Percentiles rank a stretch among this genome's conserved stretches.
These are phyloP conservation scores for Geococcyx californianus DNA, from an alignment of 2,113 vertebrate species.

Conservation along the genomic window DNA sequence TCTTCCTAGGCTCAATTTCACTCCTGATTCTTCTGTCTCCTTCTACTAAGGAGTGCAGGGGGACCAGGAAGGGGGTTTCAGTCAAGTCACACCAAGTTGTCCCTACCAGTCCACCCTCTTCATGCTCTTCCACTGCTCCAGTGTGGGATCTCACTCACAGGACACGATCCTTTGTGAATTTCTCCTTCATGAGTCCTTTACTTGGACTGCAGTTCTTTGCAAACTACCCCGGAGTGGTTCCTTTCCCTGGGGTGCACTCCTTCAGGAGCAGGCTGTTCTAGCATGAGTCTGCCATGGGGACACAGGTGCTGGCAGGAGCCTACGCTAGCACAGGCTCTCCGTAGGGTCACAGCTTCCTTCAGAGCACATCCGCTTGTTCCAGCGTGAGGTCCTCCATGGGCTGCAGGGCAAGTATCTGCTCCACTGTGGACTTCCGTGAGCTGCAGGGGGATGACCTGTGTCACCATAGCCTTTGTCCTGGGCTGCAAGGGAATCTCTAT, in stretches of 20 bases:
- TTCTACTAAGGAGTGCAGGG: fast-evolving
- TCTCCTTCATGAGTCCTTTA: neutral
- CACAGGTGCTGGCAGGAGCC: neutral
- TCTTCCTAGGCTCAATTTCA: neutral
- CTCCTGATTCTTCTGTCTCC: neutral
- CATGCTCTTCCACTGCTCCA: neutral
- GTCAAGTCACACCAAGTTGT: neutral
- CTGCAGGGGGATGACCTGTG: neutral
- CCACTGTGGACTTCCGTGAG: fast-evolving
- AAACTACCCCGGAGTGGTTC: neutral
- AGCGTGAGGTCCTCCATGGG: fast-evolving
- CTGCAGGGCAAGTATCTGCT: neutral
- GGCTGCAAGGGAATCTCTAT: neutral
- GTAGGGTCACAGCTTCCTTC: neutral
- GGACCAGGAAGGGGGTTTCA: fast-evolving
- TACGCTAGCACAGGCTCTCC: neutral
- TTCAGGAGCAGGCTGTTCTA: neutral
- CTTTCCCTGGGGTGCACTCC: neutral
- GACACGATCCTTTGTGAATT: neutral
- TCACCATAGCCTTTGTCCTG: neutral
- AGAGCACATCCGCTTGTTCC: neutral
- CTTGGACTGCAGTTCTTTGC: neutral
- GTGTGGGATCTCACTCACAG: neutral
- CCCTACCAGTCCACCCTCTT: neutral
- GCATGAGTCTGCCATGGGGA: too few species aligned